Evolutionary conservation across 1,140 invertebrate genomes (phyloP).

Genomic region (Tachypleus tridentatus): DNA sequence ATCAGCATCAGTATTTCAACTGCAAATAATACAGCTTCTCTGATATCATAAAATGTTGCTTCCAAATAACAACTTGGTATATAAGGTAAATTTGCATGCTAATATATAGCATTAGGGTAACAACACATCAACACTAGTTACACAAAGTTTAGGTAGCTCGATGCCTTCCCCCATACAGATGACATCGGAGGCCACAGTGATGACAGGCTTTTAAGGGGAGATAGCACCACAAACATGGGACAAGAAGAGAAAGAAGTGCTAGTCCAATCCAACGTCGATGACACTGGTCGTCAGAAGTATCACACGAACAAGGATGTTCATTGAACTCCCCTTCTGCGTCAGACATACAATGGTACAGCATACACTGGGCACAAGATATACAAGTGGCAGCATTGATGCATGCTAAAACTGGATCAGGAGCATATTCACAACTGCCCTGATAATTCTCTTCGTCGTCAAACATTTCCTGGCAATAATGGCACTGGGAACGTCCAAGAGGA

Average conservation of each 20-base stretch:
- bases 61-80: no score
- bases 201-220: slow-evolving; percentile 71
- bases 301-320: slow-evolving; percentile 65
- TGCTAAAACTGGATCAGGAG: slow-evolving; percentile 65
- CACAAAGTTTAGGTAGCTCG: slow-evolving; percentile 30
- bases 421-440: slow-evolving; percentile 71
- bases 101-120: no score
- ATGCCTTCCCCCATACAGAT: slow-evolving; percentile 70
- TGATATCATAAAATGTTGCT: no score
- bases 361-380: slow-evolving; percentile 60
- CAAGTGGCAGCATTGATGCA: slow-evolving; percentile 72
- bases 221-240: slow-evolving; percentile 90
- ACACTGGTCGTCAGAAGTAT: slow-evolving; percentile 41
- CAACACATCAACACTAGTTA: neutral
- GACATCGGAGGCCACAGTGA: slow-evolving; percentile 60
- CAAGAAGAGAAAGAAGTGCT: slow-evolving; percentile 66
- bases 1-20: no score
- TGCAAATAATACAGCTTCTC: no score
- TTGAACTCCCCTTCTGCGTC: slow-evolving; percentile 58
- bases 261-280: slow-evolving; percentile 63
- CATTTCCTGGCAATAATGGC: slow-evolving; percentile 38
- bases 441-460: slow-evolving; percentile 60
- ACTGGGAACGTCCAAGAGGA: slow-evolving; percentile 27
- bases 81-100: no score
- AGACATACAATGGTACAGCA: slow-evolving; percentile 85